Conservation (phyloP, 64 coral and sea anemone species). For the Stichodactyla helianthus region DNA sequence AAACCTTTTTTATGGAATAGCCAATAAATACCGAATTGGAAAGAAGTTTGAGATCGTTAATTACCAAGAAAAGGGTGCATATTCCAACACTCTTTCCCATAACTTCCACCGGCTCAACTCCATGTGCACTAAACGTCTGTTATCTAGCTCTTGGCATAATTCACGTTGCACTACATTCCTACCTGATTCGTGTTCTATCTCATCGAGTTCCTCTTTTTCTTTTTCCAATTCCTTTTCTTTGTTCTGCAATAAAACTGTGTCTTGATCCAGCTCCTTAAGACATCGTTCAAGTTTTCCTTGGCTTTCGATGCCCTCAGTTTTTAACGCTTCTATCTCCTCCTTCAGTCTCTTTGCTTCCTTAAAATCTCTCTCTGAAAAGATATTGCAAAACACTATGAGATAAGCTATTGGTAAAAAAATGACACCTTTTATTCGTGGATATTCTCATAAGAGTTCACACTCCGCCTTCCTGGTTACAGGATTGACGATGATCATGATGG, state of each 20-base stretch:
- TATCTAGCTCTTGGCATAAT: too few relatives aligned
- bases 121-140: too few relatives aligned
- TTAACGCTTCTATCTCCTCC: constrained; percentile 59
- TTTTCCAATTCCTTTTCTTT: constrained; percentile 43
- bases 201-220: constrained; percentile 22
- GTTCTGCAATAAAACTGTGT: constrained; percentile 38
- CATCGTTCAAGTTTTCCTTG: constrained; percentile 66
- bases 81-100: too few relatives aligned
- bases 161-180: background rate
- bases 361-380: constrained; percentile 73
- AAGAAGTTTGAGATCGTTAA: too few relatives aligned
- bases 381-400: background rate
- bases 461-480: too few relatives aligned
- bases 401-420: background rate
- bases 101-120: too few relatives aligned
- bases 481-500: too few relatives aligned
- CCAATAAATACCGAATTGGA: too few relatives aligned
- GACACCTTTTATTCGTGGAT: too few relatives aligned
- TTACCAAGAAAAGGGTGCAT: too few relatives aligned
- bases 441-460: too few relatives aligned
- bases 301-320: constrained; percentile 49
- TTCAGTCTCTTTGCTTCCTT: constrained; percentile 85
- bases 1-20: too few relatives aligned
- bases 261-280: constrained; percentile 34
- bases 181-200: constrained; percentile 64